Evolutionary conservation across 2,797 vertebrate genomes (phyloP).

Genomic region (Chlorospingus semifuscus): DNA sequence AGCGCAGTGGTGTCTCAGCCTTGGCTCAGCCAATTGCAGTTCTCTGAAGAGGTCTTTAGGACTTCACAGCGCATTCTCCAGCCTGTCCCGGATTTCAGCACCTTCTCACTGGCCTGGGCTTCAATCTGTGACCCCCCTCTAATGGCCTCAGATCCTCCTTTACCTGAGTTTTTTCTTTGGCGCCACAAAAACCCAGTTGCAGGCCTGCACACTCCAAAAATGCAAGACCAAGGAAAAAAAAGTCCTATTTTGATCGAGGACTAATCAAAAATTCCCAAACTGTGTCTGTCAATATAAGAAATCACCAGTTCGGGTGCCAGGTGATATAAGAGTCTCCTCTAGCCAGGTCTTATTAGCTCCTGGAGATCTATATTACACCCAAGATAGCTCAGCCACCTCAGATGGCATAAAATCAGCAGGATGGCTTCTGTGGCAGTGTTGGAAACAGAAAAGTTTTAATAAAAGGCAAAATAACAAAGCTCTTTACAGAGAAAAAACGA

Average conservation of each 20-base stretch:
- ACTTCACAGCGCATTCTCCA: not conserved
- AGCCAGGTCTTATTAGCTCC: not conserved
- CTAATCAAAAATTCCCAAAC: not conserved
- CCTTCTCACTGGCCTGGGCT: not conserved
- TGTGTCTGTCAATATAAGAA: not conserved
- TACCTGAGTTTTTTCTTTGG: not conserved
- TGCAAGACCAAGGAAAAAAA: not conserved
- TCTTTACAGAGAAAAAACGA: too few species aligned
- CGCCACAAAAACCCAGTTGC: not conserved
- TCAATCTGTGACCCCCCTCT: not conserved
- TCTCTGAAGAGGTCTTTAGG: not conserved
- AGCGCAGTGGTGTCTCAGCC: not conserved
- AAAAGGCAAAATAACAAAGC: too few species aligned
- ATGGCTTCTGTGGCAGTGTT: too few species aligned
- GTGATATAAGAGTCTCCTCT: not conserved
- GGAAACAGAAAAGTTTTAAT: too few species aligned
- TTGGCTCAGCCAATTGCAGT: not conserved
- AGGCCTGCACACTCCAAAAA: not conserved
- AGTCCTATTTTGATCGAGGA: not conserved
- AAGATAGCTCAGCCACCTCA: too few species aligned
- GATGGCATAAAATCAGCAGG: too few species aligned
- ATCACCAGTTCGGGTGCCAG: too few species aligned
- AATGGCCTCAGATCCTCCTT: not conserved
- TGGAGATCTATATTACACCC: not conserved
- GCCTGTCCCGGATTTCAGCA: rapidly evolving